Percentiles rank a stretch among this genome's conserved stretches.
Conservation (phyloP, 2,888 invertebrate species). For the Sesia apiformis region DNA sequence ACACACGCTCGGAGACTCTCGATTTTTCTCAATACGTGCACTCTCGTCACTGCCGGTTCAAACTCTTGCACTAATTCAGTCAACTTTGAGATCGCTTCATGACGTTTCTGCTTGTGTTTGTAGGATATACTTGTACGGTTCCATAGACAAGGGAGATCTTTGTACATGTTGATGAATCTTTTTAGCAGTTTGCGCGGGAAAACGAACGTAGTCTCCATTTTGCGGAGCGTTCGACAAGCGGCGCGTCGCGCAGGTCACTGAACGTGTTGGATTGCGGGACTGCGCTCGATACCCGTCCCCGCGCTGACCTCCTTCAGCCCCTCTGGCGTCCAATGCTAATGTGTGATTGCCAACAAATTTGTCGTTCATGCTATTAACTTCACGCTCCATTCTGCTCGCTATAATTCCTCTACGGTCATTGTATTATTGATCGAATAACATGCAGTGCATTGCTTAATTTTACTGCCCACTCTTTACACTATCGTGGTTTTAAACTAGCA, state of each 20-base stretch:
- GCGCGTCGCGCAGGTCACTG: conserved; percentile 56
- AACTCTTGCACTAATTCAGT: conserved; percentile 47
- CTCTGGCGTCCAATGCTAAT: background rate
- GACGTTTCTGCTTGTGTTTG: conserved; percentile 42
- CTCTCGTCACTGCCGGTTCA: conserved; percentile 48
- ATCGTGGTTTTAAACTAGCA: too few species aligned
- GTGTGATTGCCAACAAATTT: background rate
- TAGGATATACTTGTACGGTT: conserved; percentile 35
- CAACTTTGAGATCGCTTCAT: conserved; percentile 45
- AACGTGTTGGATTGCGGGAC: conserved; percentile 6
- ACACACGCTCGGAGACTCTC: conserved; percentile 61
- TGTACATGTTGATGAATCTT: conserved; percentile 44
- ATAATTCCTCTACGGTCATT: background rate
- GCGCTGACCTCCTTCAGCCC: background rate
- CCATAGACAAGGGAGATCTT: conserved; percentile 48
- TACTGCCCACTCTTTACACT: too few species aligned
- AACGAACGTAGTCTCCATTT: conserved; percentile 21
- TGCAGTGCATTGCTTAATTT: too few species aligned
- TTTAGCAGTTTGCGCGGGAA: conserved; percentile 49
- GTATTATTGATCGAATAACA: too few species aligned
- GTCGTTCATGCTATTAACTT: background rate
- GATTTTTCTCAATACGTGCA: conserved; percentile 56
- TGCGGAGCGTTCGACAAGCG: conserved; percentile 33
- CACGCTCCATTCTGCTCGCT: background rate
- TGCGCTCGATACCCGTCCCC: conserved; percentile 1